These are phyloP conservation scores for Merops nubicus DNA, from an alignment of 2,113 vertebrate species.

Conservation along the genomic window DNA sequence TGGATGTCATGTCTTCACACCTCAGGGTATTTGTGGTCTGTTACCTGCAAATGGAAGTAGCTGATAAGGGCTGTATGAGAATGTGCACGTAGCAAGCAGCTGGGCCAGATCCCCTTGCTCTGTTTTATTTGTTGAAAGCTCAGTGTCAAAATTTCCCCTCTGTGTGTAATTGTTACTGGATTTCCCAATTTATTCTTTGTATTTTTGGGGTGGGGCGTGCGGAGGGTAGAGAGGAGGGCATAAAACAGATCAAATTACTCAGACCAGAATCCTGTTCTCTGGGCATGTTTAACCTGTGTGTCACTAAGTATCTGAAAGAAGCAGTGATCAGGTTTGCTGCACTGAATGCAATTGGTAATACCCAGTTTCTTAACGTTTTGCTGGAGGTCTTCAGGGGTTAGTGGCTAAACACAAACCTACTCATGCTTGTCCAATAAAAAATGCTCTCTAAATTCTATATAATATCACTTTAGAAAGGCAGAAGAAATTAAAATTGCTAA, in stretches of 20 bases:
- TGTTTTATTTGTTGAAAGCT: neutral
- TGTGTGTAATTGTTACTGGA: neutral
- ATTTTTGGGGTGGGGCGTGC: accelerated
- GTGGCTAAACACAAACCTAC: neutral
- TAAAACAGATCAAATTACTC: neutral
- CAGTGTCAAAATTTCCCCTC: neutral
- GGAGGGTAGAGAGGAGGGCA: accelerated
- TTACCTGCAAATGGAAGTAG: neutral
- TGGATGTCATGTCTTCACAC: neutral
- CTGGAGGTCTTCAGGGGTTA: neutral
- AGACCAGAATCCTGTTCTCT: neutral
- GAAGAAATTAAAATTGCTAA: neutral
- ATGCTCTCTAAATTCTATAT: neutral
- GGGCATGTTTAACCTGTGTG: neutral
- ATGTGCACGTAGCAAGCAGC: neutral
- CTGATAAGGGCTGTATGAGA: constrained; percentile 4
- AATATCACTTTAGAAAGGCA: neutral
- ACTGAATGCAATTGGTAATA: neutral
- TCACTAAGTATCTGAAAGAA: neutral
- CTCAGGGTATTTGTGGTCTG: neutral
- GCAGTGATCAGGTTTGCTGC: neutral
- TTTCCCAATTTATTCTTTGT: neutral
- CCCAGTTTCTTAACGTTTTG: neutral
- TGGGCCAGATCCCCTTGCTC: neutral
- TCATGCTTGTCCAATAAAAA: neutral